Evolutionary conservation across 2,888 invertebrate species (phyloP), one percentile per base, ranked within the genome.

Genomic region (Disparrhopalites patrizii): DNA sequence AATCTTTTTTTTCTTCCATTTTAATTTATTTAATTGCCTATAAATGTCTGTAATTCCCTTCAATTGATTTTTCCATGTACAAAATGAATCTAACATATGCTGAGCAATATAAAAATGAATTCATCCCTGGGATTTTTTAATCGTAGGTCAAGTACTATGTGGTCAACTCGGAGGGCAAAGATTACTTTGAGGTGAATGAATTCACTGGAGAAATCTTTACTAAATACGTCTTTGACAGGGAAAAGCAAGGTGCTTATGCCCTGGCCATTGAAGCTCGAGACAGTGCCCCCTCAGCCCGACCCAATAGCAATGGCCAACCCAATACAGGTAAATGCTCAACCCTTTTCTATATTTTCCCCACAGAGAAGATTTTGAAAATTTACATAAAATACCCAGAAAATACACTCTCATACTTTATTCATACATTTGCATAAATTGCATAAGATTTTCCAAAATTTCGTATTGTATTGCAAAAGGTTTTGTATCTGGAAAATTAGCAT

Each of bases 221-320:
- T 47, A 92, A 93, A 81, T 85, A 91, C 76, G 90, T 93, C 77
- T 98, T 98, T 84, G 98, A 98, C 83, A 87, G 97, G 72, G 98
- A 98, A 82, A 94, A 94, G 84, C 94, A 96, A 80, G 93, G 92
- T 52, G 94, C 96, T 67, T 98, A 97, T 82, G 97, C 97, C 38
- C 82, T 99, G 78, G 95, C 96, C 79, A 96, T 99, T 76, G 93
- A 94, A 80, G 98, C 97, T 0, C 84, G 94, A 66, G 99, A 99
- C 79, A 95, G 96, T 61, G 93, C 93, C 65, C 90, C 93, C n/a
- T 97, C 97, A 15, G 95, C 93, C 62, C 84, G 95, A 72, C 95
- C 95, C 50, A 94, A 95, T 80, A 91, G 91, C 78, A 90, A 91
- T 79, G 90, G 91, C 80, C 89, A 91, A 78, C 94, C 95, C 51